These are phyloP conservation scores for Gallinago solitaria DNA, from an alignment of 2,797 vertebrate species.

Conservation along the genomic window DNA sequence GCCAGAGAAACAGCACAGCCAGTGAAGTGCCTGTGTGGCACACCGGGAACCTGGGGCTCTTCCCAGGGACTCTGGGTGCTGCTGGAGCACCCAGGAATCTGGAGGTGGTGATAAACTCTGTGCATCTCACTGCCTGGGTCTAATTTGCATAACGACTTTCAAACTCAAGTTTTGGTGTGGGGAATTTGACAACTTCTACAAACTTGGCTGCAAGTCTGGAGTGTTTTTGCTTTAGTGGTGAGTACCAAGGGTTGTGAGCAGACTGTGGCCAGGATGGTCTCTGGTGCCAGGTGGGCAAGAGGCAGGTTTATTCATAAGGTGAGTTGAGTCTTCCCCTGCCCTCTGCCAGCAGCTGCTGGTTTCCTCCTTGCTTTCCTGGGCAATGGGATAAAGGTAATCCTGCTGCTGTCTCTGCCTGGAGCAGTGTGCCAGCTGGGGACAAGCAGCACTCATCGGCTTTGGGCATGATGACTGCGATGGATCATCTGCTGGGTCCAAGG, in stretches of 20 bases:
- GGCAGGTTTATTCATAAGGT: neutral
- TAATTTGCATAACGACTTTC: rapidly evolving
- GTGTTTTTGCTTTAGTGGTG: neutral
- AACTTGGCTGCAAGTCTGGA: neutral
- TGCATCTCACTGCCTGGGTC: neutral
- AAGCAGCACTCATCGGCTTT: rapidly evolving
- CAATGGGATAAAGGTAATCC: neutral
- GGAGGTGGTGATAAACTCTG: neutral
- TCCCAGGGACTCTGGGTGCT: neutral
- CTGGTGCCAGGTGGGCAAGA: neutral
- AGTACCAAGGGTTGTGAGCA: neutral
- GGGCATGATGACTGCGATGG: rapidly evolving
- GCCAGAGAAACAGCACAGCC: neutral
- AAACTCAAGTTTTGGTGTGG: neutral
- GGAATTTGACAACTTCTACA: neutral
- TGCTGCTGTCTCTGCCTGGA: rapidly evolving
- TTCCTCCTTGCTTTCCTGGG: neutral
- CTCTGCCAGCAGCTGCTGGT: neutral
- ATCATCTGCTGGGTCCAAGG: neutral
- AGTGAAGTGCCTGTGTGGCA: neutral
- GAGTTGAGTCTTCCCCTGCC: neutral
- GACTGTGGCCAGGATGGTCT: rapidly evolving
- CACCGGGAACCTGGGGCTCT: neutral
- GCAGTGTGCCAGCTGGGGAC: too few species aligned
- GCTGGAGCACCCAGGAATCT: neutral